Base-by-base conservation (phyloP, 1,140 invertebrate species). In the Dolichoris vasculosae region DNA sequence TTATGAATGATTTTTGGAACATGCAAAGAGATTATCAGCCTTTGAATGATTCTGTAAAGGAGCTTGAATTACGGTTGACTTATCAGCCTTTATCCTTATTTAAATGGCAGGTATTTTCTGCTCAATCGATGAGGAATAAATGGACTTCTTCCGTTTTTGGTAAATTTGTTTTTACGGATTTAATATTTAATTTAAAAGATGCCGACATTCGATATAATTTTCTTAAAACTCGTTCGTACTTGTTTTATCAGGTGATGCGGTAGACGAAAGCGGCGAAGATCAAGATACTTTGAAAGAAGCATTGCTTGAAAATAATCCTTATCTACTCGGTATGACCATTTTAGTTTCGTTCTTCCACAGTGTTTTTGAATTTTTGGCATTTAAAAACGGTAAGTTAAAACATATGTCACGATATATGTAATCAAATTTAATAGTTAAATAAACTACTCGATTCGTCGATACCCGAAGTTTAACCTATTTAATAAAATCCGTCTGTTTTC, bases 1-100 rank as follows among this genome's bases (percentile, higher is more conserved):
- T 97, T 91, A 94, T 97, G 35, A 99, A 99, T 94, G 98, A 99
- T 89, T 99, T 99, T 92, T 99, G 99, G 99, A 99, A 99, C 92
- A 96, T 99, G 94, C 96, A 98, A 90, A 95, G 97, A 87, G 99
- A 99, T 89, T 99, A 99, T 94, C 95, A 96, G 87, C 98, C 98
- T 2, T 96, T 99, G 64, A 99, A 99, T 93, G 94, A 97, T 64
- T 97, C 97, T 17, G 94, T 96, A 26, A 94, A 96, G 89, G 95
- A 95, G 91, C 92, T 97, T 11, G 94, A 95, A 73, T 92, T 98
- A 17, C 94, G 95, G 69, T 89, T 99, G 82, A 99, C 97, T n/a
- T 99, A 96, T 92, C 97, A 98, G 90, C 99, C 99, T 4, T 92
- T 99, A 43, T 98, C 97, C 82, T 94, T 99, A 87, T 98, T 99